phyloP scores from a whole-genome alignment of 2,797 vertebrate species.

The Sebastes itinus region DNA sequence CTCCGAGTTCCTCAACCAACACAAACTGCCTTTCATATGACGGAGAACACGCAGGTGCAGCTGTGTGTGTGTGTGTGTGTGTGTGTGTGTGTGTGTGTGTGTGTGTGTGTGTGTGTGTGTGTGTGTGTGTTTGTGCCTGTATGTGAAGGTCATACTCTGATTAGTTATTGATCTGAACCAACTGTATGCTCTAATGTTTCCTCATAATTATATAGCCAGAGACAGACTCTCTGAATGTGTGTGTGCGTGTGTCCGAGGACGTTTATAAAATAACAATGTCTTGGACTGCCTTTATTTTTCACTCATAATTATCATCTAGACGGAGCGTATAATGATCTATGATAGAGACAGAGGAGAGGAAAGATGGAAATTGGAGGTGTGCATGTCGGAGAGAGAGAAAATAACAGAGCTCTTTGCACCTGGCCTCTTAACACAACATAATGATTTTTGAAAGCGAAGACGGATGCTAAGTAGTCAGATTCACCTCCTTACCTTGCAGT shows the following conservation, averaged over 20 bases:
- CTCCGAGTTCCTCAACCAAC: conserved; percentile 1
- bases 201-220: conserved; percentile 54
- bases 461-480: neutral
- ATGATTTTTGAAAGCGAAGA: conserved; percentile 18
- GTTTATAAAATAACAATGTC: conserved; percentile 10
- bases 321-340: conserved; percentile 15
- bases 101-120: neutral
- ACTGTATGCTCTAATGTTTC: conserved; percentile 46
- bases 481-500: neutral
- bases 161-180: conserved; percentile 68
- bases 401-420: conserved; percentile 15
- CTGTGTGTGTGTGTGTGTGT: neutral
- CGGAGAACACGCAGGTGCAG: neutral
- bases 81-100: neutral
- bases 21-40: conserved; percentile 13
- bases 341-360: neutral
- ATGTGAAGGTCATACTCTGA: conserved; percentile 64
- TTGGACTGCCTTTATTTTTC: conserved; percentile 15
- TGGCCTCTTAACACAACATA: conserved; percentile 10
- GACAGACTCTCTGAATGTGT: neutral
- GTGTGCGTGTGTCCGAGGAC: neutral
- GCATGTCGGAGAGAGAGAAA: neutral
- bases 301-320: conserved; percentile 17
- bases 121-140: neutral
- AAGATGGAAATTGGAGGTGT: conserved; percentile 1